phyloP scores from a whole-genome alignment of 2,113 vertebrate genomes.

The Meleagris gallopavo region DNA sequence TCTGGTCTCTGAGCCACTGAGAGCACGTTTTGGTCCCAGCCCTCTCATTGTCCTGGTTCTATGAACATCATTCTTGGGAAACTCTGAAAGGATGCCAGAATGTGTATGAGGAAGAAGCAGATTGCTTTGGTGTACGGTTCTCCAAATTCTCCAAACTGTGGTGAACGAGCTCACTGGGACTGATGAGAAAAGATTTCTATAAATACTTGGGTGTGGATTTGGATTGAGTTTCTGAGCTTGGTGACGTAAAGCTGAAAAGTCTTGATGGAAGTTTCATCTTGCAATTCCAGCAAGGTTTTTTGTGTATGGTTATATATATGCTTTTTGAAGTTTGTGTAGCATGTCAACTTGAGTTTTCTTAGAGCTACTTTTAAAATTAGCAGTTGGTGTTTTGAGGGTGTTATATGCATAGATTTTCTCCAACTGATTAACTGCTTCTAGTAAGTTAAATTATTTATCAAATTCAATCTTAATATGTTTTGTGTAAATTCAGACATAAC shows the following conservation, averaged over 20 bases:
- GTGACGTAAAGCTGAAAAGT: background rate
- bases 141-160: background rate
- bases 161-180: accelerated
- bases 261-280: background rate
- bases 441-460: background rate
- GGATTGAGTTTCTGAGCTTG: background rate
- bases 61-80: background rate
- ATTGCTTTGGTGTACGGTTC: background rate
- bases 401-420: background rate
- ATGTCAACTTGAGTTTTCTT: accelerated
- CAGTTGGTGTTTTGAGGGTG: background rate
- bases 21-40: background rate
- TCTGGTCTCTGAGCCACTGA: background rate
- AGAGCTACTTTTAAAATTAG: background rate
- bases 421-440: background rate
- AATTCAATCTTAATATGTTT: background rate
- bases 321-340: background rate
- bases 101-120: accelerated
- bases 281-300: background rate
- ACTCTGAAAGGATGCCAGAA: background rate
- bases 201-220: background rate
- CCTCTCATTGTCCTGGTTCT: background rate
- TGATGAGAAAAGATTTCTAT: background rate
- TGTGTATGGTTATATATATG: background rate
- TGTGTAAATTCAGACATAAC: background rate